Evolutionary conservation across 2,888 invertebrate species (phyloP).

Genomic region (Yponomeuta malinellus): DNA sequence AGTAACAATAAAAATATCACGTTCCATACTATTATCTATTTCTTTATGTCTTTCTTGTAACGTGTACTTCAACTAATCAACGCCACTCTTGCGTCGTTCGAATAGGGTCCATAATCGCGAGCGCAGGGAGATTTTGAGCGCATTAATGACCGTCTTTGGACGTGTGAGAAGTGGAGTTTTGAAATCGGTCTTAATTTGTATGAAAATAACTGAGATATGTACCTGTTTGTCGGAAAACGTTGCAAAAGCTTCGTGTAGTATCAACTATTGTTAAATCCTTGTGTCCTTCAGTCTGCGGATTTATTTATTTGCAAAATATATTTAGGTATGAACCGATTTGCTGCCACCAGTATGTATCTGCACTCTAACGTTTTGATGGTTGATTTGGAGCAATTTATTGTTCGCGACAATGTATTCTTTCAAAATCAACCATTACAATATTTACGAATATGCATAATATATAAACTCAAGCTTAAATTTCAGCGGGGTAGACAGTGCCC

Average conservation of each 20-base stretch:
- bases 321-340: too few relatives aligned
- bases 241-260: background rate
- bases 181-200: conserved; percentile 10
- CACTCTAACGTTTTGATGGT: too few relatives aligned
- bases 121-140: background rate
- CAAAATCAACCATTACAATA: too few relatives aligned
- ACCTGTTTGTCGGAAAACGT: background rate
- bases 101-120: background rate
- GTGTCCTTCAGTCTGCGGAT: background rate
- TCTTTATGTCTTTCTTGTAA: conserved; percentile 6
- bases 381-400: too few relatives aligned
- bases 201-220: conserved; percentile 7
- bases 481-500: too few relatives aligned
- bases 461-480: too few relatives aligned
- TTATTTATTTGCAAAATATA: background rate
- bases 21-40: conserved; percentile 8
- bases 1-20: conserved; percentile 15
- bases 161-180: conserved; percentile 6
- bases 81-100: background rate
- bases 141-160: background rate
- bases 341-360: too few relatives aligned
- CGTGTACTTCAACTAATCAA: background rate
- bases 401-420: too few relatives aligned
- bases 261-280: background rate
- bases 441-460: too few relatives aligned